Conservation (phyloP, 23 tunicate genomes). For the Styela clava region DNA sequence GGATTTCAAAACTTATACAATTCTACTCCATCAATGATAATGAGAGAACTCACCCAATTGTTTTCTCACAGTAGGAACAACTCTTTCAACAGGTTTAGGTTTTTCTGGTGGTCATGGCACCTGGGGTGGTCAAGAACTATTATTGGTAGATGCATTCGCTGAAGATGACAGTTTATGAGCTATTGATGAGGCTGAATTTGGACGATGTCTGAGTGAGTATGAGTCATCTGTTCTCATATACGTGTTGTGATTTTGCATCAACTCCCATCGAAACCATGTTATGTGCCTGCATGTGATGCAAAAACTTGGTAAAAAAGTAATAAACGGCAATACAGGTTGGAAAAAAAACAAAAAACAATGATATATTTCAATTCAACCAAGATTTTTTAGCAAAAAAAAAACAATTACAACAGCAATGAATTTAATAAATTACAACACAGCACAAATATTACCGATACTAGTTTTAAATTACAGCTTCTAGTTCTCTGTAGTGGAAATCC, state of each 20-base stretch:
- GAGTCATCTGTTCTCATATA: neutral
- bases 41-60: conserved; percentile 10
- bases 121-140: conserved; percentile 49
- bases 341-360: too few species aligned
- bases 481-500: neutral
- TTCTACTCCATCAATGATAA: too few species aligned
- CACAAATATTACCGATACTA: neutral
- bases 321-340: too few species aligned
- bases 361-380: neutral
- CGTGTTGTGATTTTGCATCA: neutral
- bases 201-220: conserved; percentile 20
- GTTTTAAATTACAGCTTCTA: neutral
- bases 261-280: conserved; percentile 19
- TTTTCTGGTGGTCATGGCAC: conserved; percentile 58
- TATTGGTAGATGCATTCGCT: conserved; percentile 6
- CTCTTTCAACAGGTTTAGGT: conserved; percentile 14
- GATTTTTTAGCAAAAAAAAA: too few species aligned
- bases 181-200: conserved; percentile 13
- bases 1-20: neutral
- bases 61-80: conserved; percentile 9
- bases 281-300: conserved; percentile 26
- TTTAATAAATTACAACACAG: neutral
- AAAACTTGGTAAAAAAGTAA: neutral
- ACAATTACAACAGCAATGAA: too few species aligned
- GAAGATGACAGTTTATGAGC: conserved; percentile 12